Percentiles rank a stretch among this genome's conserved stretches.
phyloP scores from a whole-genome alignment of 2,888 invertebrate genomes.

The Tipula helvola region DNA sequence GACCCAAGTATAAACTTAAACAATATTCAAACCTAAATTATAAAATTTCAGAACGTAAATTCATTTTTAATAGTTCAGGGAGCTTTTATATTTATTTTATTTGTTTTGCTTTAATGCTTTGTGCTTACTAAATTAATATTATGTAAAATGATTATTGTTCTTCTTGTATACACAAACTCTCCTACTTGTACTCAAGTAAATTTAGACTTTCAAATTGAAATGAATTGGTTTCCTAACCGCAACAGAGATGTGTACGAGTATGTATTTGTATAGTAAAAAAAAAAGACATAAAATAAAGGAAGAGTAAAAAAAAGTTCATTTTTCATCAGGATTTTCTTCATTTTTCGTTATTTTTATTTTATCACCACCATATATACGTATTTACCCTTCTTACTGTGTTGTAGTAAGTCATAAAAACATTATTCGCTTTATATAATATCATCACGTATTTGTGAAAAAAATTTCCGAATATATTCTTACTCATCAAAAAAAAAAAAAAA shows the following conservation, averaged over 20 bases:
- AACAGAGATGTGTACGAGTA: neutral
- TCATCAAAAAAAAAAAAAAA: neutral
- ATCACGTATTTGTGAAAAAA: neutral
- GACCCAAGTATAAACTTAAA: neutral
- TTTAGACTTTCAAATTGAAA: neutral
- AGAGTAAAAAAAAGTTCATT: neutral
- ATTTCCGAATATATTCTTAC: neutral
- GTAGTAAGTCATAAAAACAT: neutral
- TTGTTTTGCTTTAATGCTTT: neutral
- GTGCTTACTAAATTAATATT: neutral
- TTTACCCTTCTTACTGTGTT: neutral
- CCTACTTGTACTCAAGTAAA: neutral
- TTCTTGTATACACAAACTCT: neutral
- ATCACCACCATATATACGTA: neutral
- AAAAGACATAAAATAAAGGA: neutral
- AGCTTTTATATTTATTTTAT: neutral
- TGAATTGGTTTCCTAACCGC: neutral
- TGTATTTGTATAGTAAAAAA: neutral
- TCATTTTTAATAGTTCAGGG: neutral
- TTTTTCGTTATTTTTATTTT: neutral
- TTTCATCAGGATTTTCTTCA: neutral
- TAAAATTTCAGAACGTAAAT: neutral
- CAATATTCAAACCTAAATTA: neutral
- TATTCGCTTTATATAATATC: neutral
- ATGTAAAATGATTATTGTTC: neutral